Conservation (phyloP, 2,888 invertebrate species). For the Drosophila parthenogenetica region DNA sequence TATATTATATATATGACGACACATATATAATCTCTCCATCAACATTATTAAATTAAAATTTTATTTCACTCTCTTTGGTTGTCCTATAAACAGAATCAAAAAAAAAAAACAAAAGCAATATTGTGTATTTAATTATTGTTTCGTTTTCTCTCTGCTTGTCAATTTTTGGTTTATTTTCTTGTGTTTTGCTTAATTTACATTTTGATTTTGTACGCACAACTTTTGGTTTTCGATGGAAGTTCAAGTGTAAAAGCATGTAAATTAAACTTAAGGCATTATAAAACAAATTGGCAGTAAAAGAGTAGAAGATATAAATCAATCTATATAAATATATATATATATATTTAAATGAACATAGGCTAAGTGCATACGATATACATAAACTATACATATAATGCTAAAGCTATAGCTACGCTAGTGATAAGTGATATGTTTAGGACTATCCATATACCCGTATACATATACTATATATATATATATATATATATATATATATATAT, state of each 20-base stretch:
- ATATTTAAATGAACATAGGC: constrained; percentile 40
- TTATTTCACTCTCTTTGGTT: constrained; percentile 43
- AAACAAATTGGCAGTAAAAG: constrained; percentile 51
- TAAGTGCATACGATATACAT: constrained; percentile 59
- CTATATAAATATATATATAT: constrained; percentile 9
- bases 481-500: no score
- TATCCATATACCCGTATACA: constrained; percentile 27
- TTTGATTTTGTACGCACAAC: constrained; percentile 67
- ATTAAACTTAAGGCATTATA: constrained; percentile 57
- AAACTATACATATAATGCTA: constrained; percentile 31
- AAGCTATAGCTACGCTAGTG: constrained; percentile 41
- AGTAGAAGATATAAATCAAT: constrained; percentile 8
- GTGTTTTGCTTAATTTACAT: constrained; percentile 16
- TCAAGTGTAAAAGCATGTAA: constrained; percentile 44
- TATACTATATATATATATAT: constrained; percentile 16
- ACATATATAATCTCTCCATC: constrained; percentile 20
- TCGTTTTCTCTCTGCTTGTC: constrained; percentile 17
- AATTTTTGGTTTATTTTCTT: constrained; percentile 13
- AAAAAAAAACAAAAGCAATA: constrained; percentile 11
- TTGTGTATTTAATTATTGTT: constrained; percentile 39
- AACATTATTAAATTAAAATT: constrained; percentile 24
- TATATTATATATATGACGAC: constrained; percentile 22
- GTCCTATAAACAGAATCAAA: constrained; percentile 24
- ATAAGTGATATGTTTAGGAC: constrained; percentile 44
- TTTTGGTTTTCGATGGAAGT: constrained; percentile 34